These are phyloP conservation scores for Epinotia ramella DNA, from an alignment of 2,888 invertebrate genomes.

Conservation along the genomic window DNA sequence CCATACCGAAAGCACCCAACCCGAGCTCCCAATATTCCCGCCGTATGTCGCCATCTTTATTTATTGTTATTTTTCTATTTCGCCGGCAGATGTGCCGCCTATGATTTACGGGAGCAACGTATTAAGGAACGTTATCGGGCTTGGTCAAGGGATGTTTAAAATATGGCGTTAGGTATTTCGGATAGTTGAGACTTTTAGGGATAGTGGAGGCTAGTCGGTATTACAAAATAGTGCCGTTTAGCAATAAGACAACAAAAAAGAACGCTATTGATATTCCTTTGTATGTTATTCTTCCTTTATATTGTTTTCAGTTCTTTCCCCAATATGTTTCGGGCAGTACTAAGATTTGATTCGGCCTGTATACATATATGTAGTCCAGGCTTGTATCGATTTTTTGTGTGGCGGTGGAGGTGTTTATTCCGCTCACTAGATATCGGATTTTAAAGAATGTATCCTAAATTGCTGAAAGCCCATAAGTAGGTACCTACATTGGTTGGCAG, in stretches of 20 bases:
- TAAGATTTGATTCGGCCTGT: too few species aligned
- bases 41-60: conserved; percentile 63
- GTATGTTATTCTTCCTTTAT: too few species aligned
- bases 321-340: too few species aligned
- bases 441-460: too few species aligned
- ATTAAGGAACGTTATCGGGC: conserved; percentile 79
- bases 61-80: conserved; percentile 86
- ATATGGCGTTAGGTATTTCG: conserved; percentile 32
- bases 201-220: neutral
- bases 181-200: conserved; percentile 3
- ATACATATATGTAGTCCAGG: too few species aligned
- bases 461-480: too few species aligned
- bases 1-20: conserved; percentile 33
- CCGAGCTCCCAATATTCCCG: conserved; percentile 36
- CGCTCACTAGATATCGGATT: too few species aligned
- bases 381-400: too few species aligned
- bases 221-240: neutral
- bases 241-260: neutral
- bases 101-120: conserved; percentile 80
- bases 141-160: conserved; percentile 51
- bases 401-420: too few species aligned
- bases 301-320: too few species aligned
- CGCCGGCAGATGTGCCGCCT: conserved; percentile 80
- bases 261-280: too few species aligned
- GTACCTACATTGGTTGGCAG: too few species aligned